Base-by-base conservation (phyloP, 2,797 vertebrate genomes). In the Schizopygopsis pylzovi region DNA sequence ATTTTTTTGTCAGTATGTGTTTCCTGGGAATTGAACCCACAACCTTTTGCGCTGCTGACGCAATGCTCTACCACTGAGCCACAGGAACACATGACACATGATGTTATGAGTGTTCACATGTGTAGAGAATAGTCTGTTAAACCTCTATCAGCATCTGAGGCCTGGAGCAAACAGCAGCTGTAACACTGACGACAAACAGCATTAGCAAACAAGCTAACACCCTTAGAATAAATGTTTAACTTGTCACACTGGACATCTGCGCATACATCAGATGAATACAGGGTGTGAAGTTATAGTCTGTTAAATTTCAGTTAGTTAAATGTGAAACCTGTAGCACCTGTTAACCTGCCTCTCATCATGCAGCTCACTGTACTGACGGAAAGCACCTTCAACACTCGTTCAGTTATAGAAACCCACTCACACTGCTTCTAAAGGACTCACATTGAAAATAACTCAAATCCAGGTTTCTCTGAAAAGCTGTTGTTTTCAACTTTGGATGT, bases 281-380 rank as follows among this genome's bases (percentile, higher is more conserved):
- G 67, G 49, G 80, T 18, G 33, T 68, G 67, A 82, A 13, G 20
- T 9, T 86, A 37, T 67, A 1, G 33, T 52, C 90, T 81, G 89
- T 90, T 91, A 89, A 87, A 89, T 90, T 59, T 61, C 81, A 86
- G 76, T 81, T 71, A 67, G 37, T 90, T 91, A 92, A 91, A 89
- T 71, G 81, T 61, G 20, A 89, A 91, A 88, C 91, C 92, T 92
- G 91, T 93, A 87, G 92, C 97, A 98, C 96, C 97, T 97, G 97
- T 96, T 96, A 89, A 54, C 33, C 79, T 37, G 20, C 20, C 79
- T 13, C 15, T 18, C 67, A 11, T 95, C 93, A 95, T 94, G 13
- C 22, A 45, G 22, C 22, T 49, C 71, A 2, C 8, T 11, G 4
- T 18, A 49, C 8, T 6, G 20, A 65, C 88, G 85, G 84, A 88